Percentiles rank a stretch among this genome's conserved stretches.
Evolutionary conservation across 2,888 invertebrate species (phyloP).

Genomic region (Drosophila robusta): DNA sequence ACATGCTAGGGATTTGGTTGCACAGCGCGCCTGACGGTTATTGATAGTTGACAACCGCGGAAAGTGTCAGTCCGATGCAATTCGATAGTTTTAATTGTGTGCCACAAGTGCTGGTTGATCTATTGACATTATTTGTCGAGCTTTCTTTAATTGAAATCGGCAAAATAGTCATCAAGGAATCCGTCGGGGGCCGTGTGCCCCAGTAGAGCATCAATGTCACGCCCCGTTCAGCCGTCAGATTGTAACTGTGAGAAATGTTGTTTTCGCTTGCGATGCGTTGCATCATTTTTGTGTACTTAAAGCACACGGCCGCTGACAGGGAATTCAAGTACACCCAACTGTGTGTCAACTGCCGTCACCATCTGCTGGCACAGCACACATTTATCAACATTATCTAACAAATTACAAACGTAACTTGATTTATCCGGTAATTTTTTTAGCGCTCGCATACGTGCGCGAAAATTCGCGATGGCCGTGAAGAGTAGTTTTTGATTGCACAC

Average conservation of each 20-base stretch:
- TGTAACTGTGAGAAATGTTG: conserved; percentile 36
- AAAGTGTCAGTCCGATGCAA: conserved; percentile 54
- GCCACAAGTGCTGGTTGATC: conserved; percentile 61
- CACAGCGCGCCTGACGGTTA: conserved; percentile 43
- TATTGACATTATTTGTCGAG: conserved; percentile 65
- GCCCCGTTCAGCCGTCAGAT: neutral
- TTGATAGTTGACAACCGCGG: conserved; percentile 72
- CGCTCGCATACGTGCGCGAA: conserved; percentile 47
- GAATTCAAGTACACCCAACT: conserved; percentile 63
- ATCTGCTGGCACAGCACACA: conserved; percentile 60
- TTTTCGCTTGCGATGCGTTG: conserved; percentile 35
- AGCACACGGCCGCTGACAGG: conserved; percentile 4
- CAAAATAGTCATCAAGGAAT: conserved; percentile 25
- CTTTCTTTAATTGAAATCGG: conserved; percentile 63
- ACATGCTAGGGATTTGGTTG: conserved; percentile 72
- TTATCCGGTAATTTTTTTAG: conserved; percentile 83
- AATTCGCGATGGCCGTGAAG: conserved; percentile 71
- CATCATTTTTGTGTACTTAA: conserved; percentile 51
- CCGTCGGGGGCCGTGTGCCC: conserved; percentile 4
- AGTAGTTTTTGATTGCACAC: conserved; percentile 53
- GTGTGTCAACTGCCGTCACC: conserved; percentile 48
- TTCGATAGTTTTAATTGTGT: conserved; percentile 69
- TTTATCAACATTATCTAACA: conserved; percentile 83
- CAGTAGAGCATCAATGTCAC: conserved; percentile 40
- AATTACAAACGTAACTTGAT: conserved; percentile 84